Conservation (phyloP, 2,113 vertebrate genomes). For the Dolichallabes microphthalmus region DNA sequence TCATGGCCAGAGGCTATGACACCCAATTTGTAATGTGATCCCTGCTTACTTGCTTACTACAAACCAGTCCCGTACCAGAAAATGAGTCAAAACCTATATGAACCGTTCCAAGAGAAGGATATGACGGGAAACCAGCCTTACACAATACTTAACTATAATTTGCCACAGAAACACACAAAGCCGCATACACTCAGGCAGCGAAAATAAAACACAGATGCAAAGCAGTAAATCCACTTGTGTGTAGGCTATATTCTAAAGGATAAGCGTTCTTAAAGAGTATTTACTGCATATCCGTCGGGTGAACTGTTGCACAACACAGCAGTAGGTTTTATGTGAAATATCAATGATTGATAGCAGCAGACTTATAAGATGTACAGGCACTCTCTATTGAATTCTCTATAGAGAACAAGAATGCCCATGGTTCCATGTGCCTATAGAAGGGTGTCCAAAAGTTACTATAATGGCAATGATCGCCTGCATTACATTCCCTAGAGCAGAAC, state of each 20-base stretch:
- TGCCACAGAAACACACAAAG: slow-evolving; percentile 25
- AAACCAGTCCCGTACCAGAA: slow-evolving; percentile 46
- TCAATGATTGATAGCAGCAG: slow-evolving; percentile 5
- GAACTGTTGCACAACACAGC: slow-evolving; percentile 22
- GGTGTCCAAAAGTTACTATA: slow-evolving; percentile 10
- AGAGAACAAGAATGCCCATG: not conserved
- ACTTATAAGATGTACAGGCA: not conserved
- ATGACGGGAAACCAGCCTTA: not conserved
- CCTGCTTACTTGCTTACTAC: slow-evolving; percentile 62
- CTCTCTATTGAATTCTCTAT: slow-evolving; percentile 3
- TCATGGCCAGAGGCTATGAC: slow-evolving; percentile 56
- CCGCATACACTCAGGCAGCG: slow-evolving; percentile 1
- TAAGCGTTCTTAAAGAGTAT: slow-evolving; percentile 9
- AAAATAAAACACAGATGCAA: slow-evolving; percentile 44
- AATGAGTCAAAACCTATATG: slow-evolving; percentile 8
- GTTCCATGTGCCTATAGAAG: not conserved
- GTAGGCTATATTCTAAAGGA: slow-evolving; percentile 7
- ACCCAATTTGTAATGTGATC: slow-evolving; percentile 57
- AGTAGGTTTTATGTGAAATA: not conserved
- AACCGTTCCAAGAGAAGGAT: not conserved
- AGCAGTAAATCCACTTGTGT: slow-evolving; percentile 14
- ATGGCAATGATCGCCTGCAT: not conserved
- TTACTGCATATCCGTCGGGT: slow-evolving; percentile 11
- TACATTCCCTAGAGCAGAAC: not conserved
- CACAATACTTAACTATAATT: slow-evolving; percentile 7